Percentiles rank a stretch among this genome's conserved stretches.
Conservation (phyloP, 1,140 invertebrate genomes). For the Phortica variegata region DNA sequence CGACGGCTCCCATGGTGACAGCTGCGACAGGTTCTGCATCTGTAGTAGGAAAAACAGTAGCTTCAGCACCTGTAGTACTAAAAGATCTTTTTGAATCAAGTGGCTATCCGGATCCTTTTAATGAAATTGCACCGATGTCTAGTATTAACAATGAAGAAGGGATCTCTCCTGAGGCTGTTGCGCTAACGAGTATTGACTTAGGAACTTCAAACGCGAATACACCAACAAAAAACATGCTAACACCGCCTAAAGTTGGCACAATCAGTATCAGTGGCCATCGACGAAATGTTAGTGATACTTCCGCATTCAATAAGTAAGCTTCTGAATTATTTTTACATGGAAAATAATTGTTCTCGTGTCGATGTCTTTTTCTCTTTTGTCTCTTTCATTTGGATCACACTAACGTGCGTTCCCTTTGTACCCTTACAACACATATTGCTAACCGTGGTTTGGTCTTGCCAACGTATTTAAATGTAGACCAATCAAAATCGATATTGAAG, state of each 20-base stretch:
- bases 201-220: slow-evolving; percentile 14
- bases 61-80: slow-evolving; percentile 41
- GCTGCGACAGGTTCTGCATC: slow-evolving; percentile 19
- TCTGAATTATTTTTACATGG: slow-evolving; percentile 18
- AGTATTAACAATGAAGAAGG: slow-evolving; percentile 4
- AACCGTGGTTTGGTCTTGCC: too few species aligned
- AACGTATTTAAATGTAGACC: too few species aligned
- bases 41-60: slow-evolving; percentile 24
- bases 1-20: slow-evolving; percentile 30
- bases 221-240: slow-evolving; percentile 58
- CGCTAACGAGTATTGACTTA: slow-evolving; percentile 13
- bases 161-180: slow-evolving; percentile 13
- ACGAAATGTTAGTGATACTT: slow-evolving; percentile 84
- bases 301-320: slow-evolving; percentile 82
- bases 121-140: slow-evolving; percentile 55
- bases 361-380: slow-evolving; percentile 24
- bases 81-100: slow-evolving; percentile 59
- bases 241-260: slow-evolving; percentile 41
- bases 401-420: too few species aligned
- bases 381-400: too few species aligned
- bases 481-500: slow-evolving; percentile 1
- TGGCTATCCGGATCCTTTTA: slow-evolving; percentile 64
- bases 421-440: too few species aligned
- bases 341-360: slow-evolving; percentile 13
- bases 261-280: slow-evolving; percentile 61